Percentiles rank a stretch among this genome's conserved stretches.
phyloP scores from a whole-genome alignment of 23 tunicate genomes.

The Clavelina lepadiformis region DNA sequence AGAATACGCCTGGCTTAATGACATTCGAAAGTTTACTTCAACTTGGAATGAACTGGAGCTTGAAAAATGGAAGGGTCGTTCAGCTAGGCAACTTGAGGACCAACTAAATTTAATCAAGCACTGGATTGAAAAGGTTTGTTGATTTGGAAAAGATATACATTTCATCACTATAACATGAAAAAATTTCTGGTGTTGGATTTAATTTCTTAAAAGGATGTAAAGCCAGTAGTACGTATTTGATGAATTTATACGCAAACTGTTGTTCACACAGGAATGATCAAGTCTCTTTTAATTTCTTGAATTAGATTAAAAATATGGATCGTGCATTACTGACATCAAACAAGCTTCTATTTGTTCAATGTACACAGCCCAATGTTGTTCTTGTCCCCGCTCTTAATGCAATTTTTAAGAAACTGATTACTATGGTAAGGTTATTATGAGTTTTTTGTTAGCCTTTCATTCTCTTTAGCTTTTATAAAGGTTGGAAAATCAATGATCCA shows the following conservation, averaged over 20 bases:
- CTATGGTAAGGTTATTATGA: conserved; percentile 22
- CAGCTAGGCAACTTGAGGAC: conserved; percentile 53
- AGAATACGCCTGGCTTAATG: conserved; percentile 55
- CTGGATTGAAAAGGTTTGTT: conserved; percentile 64
- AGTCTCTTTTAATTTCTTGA: no score
- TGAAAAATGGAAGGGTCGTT: conserved; percentile 32
- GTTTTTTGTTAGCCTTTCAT: no score
- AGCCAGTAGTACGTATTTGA: no score
- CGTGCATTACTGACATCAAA: conserved; percentile 34
- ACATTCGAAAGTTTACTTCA: conserved; percentile 41
- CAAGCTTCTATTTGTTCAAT: conserved; percentile 56
- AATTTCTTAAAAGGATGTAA: no score
- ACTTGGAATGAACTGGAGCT: conserved; percentile 44
- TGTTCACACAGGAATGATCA: no score
- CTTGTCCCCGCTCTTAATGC: conserved; percentile 51
- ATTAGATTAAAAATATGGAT: conserved; percentile 72
- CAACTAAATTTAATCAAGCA: conserved; percentile 49
- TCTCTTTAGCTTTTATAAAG: no score
- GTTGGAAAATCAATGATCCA: no score
- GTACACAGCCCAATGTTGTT: conserved; percentile 22
- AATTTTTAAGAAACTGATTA: conserved; percentile 67
- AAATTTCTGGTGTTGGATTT: no score
- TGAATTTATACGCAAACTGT: no score
- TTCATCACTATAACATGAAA: not conserved
- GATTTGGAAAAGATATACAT: not conserved